These are phyloP conservation scores for Sinohyriopsis cumingii DNA, from an alignment of 2,888 invertebrate species.

Conservation along the genomic window DNA sequence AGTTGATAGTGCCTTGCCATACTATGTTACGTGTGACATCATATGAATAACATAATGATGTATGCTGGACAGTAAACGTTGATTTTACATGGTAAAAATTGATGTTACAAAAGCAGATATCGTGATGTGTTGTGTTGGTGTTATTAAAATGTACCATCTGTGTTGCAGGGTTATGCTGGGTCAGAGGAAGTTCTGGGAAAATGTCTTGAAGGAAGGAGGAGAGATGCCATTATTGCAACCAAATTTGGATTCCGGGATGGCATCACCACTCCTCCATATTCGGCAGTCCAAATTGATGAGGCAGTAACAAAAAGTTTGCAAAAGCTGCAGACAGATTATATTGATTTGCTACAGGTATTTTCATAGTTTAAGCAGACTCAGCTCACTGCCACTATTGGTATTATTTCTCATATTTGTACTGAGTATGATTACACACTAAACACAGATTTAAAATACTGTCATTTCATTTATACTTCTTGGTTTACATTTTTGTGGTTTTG, in stretches of 20 bases:
- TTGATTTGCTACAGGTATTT: constrained; percentile 66
- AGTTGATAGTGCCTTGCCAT: too few species aligned
- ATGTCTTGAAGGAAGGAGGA: constrained; percentile 58
- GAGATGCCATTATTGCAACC: constrained; percentile 62
- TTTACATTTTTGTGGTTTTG: too few species aligned
- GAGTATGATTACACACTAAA: too few species aligned
- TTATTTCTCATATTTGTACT: too few species aligned
- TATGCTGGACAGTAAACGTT: neutral
- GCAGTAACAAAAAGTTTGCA: constrained; percentile 53
- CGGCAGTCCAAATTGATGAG: constrained; percentile 62
- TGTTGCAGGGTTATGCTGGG: constrained; percentile 61
- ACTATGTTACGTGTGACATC: too few species aligned
- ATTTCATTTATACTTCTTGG: too few species aligned
- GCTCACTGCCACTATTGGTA: too few species aligned
- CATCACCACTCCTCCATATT: constrained; percentile 54
- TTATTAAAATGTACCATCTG: constrained; percentile 2
- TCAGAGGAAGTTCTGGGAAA: constrained; percentile 65
- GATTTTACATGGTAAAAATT: neutral
- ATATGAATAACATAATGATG: too few species aligned
- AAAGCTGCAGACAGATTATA: constrained; percentile 62
- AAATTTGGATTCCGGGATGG: constrained; percentile 66
- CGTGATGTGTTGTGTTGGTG: neutral
- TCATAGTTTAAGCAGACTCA: neutral
- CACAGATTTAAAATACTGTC: too few species aligned
- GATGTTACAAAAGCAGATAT: constrained; percentile 1